Evolutionary conservation across 2,888 invertebrate species (phyloP), one percentile per base, ranked within the genome.

Genomic region (Idaea biselata): DNA sequence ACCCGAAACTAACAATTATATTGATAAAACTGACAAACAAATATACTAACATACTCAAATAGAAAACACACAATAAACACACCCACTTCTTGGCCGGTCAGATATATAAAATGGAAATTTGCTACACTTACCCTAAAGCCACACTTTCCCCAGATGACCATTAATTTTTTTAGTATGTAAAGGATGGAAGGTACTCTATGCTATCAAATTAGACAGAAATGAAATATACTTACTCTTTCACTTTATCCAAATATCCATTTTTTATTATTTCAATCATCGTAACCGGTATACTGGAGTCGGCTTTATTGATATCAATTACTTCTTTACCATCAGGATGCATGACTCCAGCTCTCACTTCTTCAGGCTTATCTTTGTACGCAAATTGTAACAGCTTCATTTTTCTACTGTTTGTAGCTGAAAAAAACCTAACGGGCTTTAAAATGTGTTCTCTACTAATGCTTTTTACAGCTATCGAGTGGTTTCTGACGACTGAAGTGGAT

Each of bases 351-450:
- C 95, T 94, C 61, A 94, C 90, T 1, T 93, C 93, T 0, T 91
- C 91, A 0, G 95, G 94, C 57, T 92, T 91, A 71, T 94, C 68
- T n/a, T 77, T 77, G 44, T 83, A 89, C 58, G 89, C 86, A 81
- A 95, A 97, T 77, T 97, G 97, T 58, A 97, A 94, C 72, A 96
- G 94, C 76, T 96, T 95, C 95, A 95, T 95, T 53, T 91, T 93
- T 77, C 61, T 81, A 72, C 60, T 73, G 18, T 68, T 72, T 63
- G 81, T 77, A 63, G 81, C 66, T 32, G 89, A 83, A 70, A 89
- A 85, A 64, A 62, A 69, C 70, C 80, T 76, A 6, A 63, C 64
- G 44, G 65, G 63, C 63, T 61, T 65, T 14, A 69, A 65, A 62
- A 63, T 66, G 18, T 63, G 55, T 55, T 31, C 63, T 62, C 65